These are phyloP conservation scores for Anagyrus pseudococci DNA, from an alignment of 2,888 invertebrate genomes.

Conservation along the genomic window DNA sequence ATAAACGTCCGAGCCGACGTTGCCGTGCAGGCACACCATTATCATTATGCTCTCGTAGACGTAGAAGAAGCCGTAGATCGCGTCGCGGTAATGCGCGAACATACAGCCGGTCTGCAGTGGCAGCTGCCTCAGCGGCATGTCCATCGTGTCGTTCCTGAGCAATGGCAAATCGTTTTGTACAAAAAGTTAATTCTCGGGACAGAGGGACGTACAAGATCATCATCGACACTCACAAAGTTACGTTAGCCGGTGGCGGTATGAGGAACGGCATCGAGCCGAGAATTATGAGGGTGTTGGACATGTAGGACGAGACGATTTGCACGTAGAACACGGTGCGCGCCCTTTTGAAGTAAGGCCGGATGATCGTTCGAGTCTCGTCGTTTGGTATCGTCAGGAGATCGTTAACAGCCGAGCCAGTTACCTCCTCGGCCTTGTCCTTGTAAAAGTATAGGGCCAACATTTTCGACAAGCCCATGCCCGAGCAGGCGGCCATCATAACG, in stretches of 20 bases:
- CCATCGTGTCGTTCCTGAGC: background rate
- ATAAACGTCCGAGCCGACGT: constrained; percentile 49
- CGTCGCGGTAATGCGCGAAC: constrained; percentile 27
- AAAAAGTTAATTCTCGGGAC: too few relatives aligned
- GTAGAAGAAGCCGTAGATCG: constrained; percentile 28
- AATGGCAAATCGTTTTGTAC: background rate
- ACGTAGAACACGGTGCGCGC: constrained; percentile 43
- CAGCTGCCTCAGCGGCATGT: constrained; percentile 11
- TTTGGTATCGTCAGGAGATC: constrained; percentile 43
- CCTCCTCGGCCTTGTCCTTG: constrained; percentile 40
- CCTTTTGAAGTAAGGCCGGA: constrained; percentile 40
- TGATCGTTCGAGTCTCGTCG: constrained; percentile 36
- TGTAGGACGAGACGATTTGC: constrained; percentile 42
- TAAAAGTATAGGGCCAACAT: constrained; percentile 41
- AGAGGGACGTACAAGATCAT: background rate
- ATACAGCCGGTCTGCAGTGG: constrained; percentile 39
- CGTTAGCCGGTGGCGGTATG: background rate
- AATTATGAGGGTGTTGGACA: constrained; percentile 20
- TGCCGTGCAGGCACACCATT: constrained; percentile 27
- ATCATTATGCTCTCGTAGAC: constrained; percentile 15
- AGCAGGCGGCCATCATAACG: constrained; percentile 41
- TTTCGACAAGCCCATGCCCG: constrained; percentile 44
- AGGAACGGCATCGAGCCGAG: constrained; percentile 20
- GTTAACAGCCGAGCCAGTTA: constrained; percentile 40
- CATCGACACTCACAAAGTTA: constrained; percentile 10